Evolutionary conservation across 1,140 invertebrate genomes (phyloP), one percentile per base, ranked within the genome.

Genomic region (Ceratosolen fusciceps): DNA sequence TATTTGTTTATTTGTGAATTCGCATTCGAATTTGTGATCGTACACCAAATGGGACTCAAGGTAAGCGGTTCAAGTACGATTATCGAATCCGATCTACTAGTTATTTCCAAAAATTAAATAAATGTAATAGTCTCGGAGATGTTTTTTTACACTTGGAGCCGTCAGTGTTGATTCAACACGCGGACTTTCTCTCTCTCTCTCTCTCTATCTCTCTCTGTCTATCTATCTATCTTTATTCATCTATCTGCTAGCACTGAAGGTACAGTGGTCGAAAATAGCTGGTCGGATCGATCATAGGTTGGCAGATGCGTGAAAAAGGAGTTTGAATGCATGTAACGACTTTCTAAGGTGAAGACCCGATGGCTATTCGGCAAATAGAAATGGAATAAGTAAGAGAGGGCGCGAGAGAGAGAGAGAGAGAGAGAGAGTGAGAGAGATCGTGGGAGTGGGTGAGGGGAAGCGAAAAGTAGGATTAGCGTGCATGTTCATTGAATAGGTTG

Each of bases 211-310:
- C 58, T 43, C 34, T 8, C 39, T 62, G 54, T 74, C 12, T n/a
- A 24, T 67, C 43, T 54, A 86, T 86, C 83, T 84, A 34, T n/a
- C 4, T 70, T 43, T n/a, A n/a, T n/a, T n/a, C n/a, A n/a, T n/a
- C n/a, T n/a, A n/a, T n/a, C n/a, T n/a, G n/a, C n/a, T n/a, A 29
- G 21, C 37, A 1, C 29, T 24, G 26, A 77, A 47, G 39, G 39
- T n/a, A 71, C 60, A 70, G 71, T 60, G 67, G 67, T 49, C 67
- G 37, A 77, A 77, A 77, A 77, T 77, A 77, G 67, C 76, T 47
- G 52, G 68, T 47, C 52, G 56, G 49, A 78, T 78, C 76, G 76
- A 72, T 78, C 60, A 21, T 54, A 31, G 71, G 76, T 52, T 77
- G 76, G 76, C 39, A 77, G 37, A 60, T 54, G 47, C 65, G 71